These are phyloP conservation scores for Drosophila tropicalis DNA, from an alignment of 1,140 invertebrate genomes.

Conservation along the genomic window DNA sequence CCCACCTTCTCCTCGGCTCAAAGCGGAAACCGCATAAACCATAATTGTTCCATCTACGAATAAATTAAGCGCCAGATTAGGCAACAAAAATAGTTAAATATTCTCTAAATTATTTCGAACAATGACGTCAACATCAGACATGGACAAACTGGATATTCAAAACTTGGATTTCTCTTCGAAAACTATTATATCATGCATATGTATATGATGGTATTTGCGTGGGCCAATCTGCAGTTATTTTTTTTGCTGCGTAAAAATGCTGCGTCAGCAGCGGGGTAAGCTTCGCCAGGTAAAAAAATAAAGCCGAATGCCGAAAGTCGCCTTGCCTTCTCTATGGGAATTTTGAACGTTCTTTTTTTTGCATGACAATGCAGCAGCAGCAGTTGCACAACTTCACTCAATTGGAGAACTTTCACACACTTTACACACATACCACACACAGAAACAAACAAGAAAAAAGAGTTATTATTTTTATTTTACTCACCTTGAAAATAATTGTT, in stretches of 20 bases:
- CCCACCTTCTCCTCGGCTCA: neutral
- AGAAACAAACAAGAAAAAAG: neutral
- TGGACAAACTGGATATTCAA: slow-evolving; percentile 26
- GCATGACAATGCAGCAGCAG: slow-evolving; percentile 1
- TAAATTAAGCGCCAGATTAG: slow-evolving; percentile 54
- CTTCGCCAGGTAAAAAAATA: slow-evolving; percentile 7
- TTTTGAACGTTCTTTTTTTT: slow-evolving; percentile 4
- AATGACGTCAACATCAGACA: slow-evolving; percentile 62
- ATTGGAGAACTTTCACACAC: slow-evolving; percentile 16
- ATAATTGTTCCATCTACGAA: slow-evolving; percentile 47
- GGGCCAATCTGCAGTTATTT: slow-evolving; percentile 9
- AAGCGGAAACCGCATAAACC: slow-evolving; percentile 15
- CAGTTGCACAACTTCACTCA: slow-evolving; percentile 21
- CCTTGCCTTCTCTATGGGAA: slow-evolving; percentile 3
- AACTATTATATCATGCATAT: slow-evolving; percentile 29
- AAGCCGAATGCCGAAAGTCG: neutral
- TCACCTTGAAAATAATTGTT: slow-evolving; percentile 12
- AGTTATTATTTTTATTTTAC: neutral
- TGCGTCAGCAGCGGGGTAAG: neutral
- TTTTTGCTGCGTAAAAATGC: slow-evolving; percentile 3
- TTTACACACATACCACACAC: neutral
- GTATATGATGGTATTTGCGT: slow-evolving; percentile 9
- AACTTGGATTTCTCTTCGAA: slow-evolving; percentile 48
- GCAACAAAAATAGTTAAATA: slow-evolving; percentile 41
- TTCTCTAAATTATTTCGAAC: slow-evolving; percentile 30